Base-by-base conservation (phyloP, 2,797 vertebrate species). In the Monodelphis domestica region DNA sequence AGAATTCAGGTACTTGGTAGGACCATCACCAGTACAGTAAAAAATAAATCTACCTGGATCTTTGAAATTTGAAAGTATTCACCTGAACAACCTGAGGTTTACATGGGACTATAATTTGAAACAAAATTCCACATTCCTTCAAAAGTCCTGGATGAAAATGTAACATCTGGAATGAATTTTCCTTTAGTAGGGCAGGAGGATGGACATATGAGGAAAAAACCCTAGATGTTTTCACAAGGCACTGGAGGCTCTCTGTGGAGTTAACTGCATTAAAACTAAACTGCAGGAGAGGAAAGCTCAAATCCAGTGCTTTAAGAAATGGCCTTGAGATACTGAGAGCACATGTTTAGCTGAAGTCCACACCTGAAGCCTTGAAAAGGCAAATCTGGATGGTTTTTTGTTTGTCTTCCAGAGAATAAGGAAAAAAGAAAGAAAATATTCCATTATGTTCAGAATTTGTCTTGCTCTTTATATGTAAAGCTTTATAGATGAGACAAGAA, bases 51-150 rank as follows among this genome's bases (percentile, higher is more conserved):
- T 95, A 91, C 57, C 96, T 95, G 96, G 97, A 98, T 95, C 97
- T 96, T 96, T 96, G 94, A 91, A 55, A 95, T 94, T 89, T 95
- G 96, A 97, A 97, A 97, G 52, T 45, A 96, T 98, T 97, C 97
- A 54, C 90, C 14, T 97, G 98, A 98, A 98, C 98, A 98, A 98
- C 98, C 98, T 98, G 98, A 98, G 98, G 97, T 98, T n/a, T 97
- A 97, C 93, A 92, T 95, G 92, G 96, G 97, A 98, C 97, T 96
- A 97, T 54, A 98, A 97, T 63, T 96, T 93, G 97, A 97, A 96
- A 95, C 97, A 96, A 94, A 97, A 97, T 88, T 97, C 96, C 94
- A 90, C 30, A 90, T 96, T 97, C 89, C 88, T 94, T 97, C 94
- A 90, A 94, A 92, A 95, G 94, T 51, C 95, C 96, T 12, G 92